phyloP scores from a whole-genome alignment of 2,797 vertebrate genomes.

The Pristis pectinata region DNA sequence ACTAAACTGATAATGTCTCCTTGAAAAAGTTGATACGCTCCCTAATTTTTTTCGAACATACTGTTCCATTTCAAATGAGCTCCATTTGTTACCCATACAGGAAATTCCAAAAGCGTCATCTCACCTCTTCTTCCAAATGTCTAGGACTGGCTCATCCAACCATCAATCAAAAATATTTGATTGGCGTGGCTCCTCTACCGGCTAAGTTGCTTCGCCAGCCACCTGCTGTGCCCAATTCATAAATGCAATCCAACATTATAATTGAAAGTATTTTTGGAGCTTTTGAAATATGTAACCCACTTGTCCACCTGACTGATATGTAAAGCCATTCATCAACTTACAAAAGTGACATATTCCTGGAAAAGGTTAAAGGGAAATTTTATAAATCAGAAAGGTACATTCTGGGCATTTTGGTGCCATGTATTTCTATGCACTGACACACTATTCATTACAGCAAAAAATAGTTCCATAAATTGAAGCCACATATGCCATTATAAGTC shows the following conservation, averaged over 20 bases:
- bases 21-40: neutral
- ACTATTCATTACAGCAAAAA: too few relatives aligned
- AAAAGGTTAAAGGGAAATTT: too few relatives aligned
- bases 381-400: too few relatives aligned
- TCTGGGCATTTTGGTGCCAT: too few relatives aligned
- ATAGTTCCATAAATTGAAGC: too few relatives aligned
- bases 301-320: neutral
- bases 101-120: neutral
- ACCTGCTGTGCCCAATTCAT: neutral
- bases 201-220: neutral
- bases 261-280: neutral
- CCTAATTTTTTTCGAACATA: neutral
- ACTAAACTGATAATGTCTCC: neutral
- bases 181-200: neutral
- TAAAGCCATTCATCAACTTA: too few relatives aligned
- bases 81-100: neutral
- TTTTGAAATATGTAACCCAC: neutral
- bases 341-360: too few relatives aligned
- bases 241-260: neutral
- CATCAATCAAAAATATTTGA: neutral
- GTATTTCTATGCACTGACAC: too few relatives aligned
- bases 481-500: too few relatives aligned
- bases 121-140: neutral
- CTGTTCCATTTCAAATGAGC: too few relatives aligned
- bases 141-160: neutral